Base-by-base conservation (phyloP, 2,113 vertebrate species). In the Nesogale talazaci region DNA sequence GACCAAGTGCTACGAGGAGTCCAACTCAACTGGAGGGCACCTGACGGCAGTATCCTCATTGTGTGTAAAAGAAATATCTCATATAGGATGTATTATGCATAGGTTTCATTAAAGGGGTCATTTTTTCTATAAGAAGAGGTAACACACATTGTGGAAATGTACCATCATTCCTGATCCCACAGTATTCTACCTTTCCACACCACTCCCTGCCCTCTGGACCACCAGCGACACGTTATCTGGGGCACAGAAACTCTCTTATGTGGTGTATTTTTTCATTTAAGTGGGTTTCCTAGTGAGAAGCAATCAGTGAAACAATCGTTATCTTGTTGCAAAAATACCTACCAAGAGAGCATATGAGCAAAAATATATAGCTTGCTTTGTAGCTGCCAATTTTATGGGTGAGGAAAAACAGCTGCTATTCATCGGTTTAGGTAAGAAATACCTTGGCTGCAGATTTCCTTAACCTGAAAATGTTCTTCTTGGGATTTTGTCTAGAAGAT, bases 301-400 rank as follows among this genome's bases (percentile, higher is more conserved):
- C 63, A 93, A 85, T 89, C 72, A 69, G 15, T 69, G 69, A 95
- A 94, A 16, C 27, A 91, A 59, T 61, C 79, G 14, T 87, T 76
- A 40, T 34, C 27, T 83, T 94, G 76, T 42, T 81, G 22, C 42
- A 96, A 77, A 94, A 14, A 91, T 72, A 79, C 94, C 86, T 94
- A 80, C 78, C 79, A 59, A 70, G 42, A 92, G 25, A 79, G 38
- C 34, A 74, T 29, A 86, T 0, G 67, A n/a, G 27, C 2, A 92
- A 81, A 93, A 79, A 52, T 6, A 16, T 82, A 20, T 22, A 80
- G 65, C 0, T 94, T 76, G 10, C 1, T 63, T 59, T 31, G 3
- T 16, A 97, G 80, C 92, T 65, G 84, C 80, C 2, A 5, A 80
- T 92, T 93, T 95, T 70, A 94, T 81, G 70, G 29, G 67, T 94